Base-by-base conservation (phyloP, 2,888 invertebrate genomes). In the Andricus curvator region DNA sequence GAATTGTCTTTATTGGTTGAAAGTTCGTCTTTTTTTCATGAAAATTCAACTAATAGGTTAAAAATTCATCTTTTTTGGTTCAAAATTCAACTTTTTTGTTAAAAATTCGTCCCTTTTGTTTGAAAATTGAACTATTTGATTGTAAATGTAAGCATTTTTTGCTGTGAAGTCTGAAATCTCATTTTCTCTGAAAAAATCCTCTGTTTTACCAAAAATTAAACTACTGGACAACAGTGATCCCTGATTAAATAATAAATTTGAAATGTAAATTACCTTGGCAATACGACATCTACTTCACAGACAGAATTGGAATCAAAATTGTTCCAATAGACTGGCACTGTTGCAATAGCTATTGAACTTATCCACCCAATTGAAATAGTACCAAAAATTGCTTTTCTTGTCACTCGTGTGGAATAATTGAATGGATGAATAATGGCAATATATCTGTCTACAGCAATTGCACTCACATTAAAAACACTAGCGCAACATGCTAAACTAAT, bases 381-480 rank as follows among this genome's bases (percentile, higher is more conserved):
- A 77, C 94, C 89, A 80, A 94, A 89, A 44, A 96, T 96, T 79
- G 95, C 94, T 85, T 94, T 93, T 88, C 95, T 95, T n/a, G 96
- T 96, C 95, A 97, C 96, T 91, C 95, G 95, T 37, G 93, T 92
- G 90, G 95, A 95, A 93, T 97, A 97, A 92, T 96, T 96, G 85
- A 97, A 93, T 15, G 97, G 97, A 92, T 96, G 95, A 68, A 97
- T 95, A 87, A 97, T 96, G 0, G 96, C 97, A 86, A 97, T 94
- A 91, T 97, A 97, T 87, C 95, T 94, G 93, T 97, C 97, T 82
- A 96, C 94, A 48, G 97, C 97, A 85, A 97, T 96, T 77, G 96
- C 95, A 88, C 96, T 95, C 86, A 97, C 94, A 91, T 97, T 97
- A 93, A 95, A 95, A 88, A 97, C 96, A 85, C 97, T 97, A 77